Conservation (phyloP, 2,113 vertebrate genomes). For the Anarhynchus alexandrinus region DNA sequence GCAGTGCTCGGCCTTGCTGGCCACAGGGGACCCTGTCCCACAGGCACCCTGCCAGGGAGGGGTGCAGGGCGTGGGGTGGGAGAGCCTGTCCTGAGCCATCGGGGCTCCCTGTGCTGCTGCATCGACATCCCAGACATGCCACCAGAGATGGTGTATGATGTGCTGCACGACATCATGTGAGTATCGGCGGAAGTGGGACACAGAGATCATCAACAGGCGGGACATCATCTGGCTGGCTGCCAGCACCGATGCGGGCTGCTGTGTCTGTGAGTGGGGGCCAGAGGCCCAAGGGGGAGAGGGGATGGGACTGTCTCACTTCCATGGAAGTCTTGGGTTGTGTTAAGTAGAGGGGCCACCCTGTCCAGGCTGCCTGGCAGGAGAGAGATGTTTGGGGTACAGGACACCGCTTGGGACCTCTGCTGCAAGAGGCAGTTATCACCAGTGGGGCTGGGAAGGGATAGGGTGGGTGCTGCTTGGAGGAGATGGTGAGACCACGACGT, state of each 20-base stretch:
- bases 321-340: rapidly evolving
- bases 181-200: slow-evolving; percentile 74
- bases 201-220: slow-evolving; percentile 64
- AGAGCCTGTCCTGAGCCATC: too few species aligned
- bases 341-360: background rate
- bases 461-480: too few species aligned
- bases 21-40: background rate
- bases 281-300: background rate
- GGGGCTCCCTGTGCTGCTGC: slow-evolving; percentile 55
- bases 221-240: slow-evolving; percentile 73
- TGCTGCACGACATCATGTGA: slow-evolving; percentile 64
- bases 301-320: too few species aligned
- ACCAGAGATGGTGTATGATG: slow-evolving; percentile 74
- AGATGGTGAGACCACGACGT: rapidly evolving
- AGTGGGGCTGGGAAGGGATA: background rate
- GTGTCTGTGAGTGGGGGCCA: slow-evolving; percentile 60
- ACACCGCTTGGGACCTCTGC: background rate
- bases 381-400: background rate
- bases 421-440: background rate
- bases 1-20: background rate
- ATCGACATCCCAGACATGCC: slow-evolving; percentile 70
- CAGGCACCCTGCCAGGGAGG: background rate
- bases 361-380: background rate
- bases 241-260: slow-evolving; percentile 77
- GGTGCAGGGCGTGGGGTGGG: background rate